A percentile compares a stretch with the other conserved stretches of the same genome.
These are phyloP conservation scores for Himalopsyche japonica DNA, from an alignment of 2,888 invertebrate species.

Conservation along the genomic window DNA sequence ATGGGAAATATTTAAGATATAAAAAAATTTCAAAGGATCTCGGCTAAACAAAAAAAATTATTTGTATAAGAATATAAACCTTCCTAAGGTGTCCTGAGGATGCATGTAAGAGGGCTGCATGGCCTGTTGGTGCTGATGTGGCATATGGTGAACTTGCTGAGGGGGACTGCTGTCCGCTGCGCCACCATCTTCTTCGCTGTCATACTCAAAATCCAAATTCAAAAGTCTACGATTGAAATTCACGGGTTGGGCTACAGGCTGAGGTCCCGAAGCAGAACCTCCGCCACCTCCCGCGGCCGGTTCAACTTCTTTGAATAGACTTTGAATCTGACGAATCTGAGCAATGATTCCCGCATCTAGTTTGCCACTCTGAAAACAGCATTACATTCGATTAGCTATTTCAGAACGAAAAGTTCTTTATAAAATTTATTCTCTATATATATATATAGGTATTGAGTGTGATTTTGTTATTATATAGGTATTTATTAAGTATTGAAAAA, in stretches of 20 bases:
- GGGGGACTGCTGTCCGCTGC: conserved; percentile 34
- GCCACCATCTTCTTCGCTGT: conserved; percentile 86
- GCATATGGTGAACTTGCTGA: conserved; percentile 15
- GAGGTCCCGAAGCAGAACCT: not conserved
- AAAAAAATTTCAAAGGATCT: too few relatives aligned
- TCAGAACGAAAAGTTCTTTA: too few relatives aligned
- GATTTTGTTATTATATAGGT: too few relatives aligned
- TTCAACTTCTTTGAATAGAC: conserved; percentile 53
- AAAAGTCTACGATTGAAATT: conserved; percentile 84
- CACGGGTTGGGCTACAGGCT: conserved; percentile 48
- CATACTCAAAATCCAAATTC: conserved; percentile 82
- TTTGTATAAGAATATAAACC: conserved; percentile 44
- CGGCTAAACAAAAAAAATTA: not conserved
- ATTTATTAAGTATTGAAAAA: too few relatives aligned
- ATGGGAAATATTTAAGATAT: too few relatives aligned
- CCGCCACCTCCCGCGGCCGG: not conserved
- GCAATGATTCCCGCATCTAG: conserved; percentile 47
- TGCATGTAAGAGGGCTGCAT: conserved; percentile 19
- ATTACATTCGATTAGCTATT: conserved; percentile 42
- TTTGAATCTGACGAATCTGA: conserved; percentile 67
- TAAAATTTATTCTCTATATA: too few relatives aligned
- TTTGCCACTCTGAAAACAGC: conserved; percentile 24
- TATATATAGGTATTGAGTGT: too few relatives aligned
- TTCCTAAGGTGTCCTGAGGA: conserved; percentile 52
- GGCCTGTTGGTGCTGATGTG: conserved; percentile 40